These are phyloP conservation scores for Eristalis pertinax DNA, from an alignment of 2,888 invertebrate genomes.

Conservation along the genomic window DNA sequence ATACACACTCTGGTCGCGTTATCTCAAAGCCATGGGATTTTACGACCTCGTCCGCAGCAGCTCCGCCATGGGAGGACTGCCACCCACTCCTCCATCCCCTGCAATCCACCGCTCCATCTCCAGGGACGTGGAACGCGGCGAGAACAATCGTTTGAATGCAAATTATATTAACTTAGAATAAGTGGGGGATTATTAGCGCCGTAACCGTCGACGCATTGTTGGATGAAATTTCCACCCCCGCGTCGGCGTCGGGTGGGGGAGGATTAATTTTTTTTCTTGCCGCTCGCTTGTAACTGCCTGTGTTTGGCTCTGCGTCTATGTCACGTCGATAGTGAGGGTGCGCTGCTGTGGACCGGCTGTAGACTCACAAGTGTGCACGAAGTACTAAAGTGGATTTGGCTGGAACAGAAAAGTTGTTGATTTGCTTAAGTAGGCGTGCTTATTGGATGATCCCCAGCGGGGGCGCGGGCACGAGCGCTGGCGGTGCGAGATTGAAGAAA, in stretches of 20 bases:
- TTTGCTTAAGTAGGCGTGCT: slow-evolving; percentile 62
- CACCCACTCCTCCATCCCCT: background rate
- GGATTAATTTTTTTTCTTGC: slow-evolving; percentile 37
- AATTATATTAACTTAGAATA: slow-evolving; percentile 72
- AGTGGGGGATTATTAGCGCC: slow-evolving; percentile 71
- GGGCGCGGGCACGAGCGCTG: too few relatives aligned
- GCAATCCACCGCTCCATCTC: background rate
- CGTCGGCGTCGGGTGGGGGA: slow-evolving; percentile 2
- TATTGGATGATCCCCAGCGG: slow-evolving; percentile 22
- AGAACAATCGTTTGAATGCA: slow-evolving; percentile 72
- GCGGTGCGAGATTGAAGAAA: background rate
- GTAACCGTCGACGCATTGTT: slow-evolving; percentile 61
- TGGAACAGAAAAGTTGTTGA: slow-evolving; percentile 58
- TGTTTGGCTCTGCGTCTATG: background rate
- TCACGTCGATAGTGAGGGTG: slow-evolving; percentile 1
- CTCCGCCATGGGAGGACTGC: background rate
- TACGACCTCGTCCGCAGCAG: slow-evolving; percentile 32
- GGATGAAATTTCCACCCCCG: slow-evolving; percentile 54
- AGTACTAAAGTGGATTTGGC: slow-evolving; percentile 66
- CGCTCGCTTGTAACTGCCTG: background rate
- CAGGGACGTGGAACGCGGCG: background rate
- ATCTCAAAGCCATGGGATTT: slow-evolving; percentile 68
- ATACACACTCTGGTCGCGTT: slow-evolving; percentile 25
- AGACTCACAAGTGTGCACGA: slow-evolving; percentile 47
- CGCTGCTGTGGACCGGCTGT: background rate